Evolutionary conservation across 1,140 invertebrate species (phyloP).

Genomic region (Penaeus vannamei): DNA sequence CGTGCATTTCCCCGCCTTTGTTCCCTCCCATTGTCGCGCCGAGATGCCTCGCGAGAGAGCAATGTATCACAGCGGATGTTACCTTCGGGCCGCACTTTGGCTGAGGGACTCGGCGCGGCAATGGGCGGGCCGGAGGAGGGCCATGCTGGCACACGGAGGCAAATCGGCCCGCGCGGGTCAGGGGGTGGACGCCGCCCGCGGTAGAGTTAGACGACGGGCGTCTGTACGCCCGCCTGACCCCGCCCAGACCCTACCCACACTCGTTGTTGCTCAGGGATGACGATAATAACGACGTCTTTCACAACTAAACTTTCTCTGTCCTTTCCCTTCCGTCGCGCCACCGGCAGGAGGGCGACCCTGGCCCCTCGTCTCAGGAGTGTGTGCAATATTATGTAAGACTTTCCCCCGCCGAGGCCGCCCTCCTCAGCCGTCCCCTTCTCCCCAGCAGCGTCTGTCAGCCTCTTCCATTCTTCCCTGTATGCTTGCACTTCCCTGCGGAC

Average conservation of each 20-base stretch:
- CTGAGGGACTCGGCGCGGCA: no score
- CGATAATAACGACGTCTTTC: constrained; percentile 42
- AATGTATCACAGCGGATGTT: no score
- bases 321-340: neutral
- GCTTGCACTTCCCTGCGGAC: neutral
- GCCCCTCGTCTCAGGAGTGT: constrained; percentile 63
- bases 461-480: neutral
- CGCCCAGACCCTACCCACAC: neutral
- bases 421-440: neutral
- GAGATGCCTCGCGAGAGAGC: no score
- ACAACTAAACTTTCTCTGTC: neutral
- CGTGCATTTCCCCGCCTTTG: no score
- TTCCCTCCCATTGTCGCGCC: no score
- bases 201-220: no score
- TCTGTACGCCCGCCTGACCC: no score
- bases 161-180: neutral
- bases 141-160: no score
- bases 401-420: constrained; percentile 44
- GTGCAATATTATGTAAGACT: constrained; percentile 66
- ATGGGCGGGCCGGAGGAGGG: no score
- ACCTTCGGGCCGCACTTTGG: no score
- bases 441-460: neutral
- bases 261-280: constrained; percentile 61
- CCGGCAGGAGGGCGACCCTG: constrained; percentile 8
- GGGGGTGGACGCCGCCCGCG: neutral